phyloP scores from a whole-genome alignment of 37 sponge, comb jelly and placozoan genomes.

The Geodia barretti region DNA sequence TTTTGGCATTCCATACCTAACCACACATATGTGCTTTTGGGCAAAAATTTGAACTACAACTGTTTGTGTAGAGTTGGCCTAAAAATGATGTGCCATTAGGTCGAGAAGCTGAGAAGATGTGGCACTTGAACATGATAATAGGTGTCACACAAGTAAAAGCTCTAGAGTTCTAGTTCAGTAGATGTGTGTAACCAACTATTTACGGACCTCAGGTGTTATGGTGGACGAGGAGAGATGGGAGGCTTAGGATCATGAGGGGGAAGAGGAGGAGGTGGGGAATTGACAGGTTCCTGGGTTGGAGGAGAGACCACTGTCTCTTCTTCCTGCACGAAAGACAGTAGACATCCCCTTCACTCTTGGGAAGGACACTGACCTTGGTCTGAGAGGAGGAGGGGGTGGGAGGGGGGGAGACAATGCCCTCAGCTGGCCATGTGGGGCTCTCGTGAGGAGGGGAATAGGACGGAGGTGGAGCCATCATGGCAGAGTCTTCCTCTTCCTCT shows the following conservation, averaged over 20 bases:
- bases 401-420: constrained; percentile 17
- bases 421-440: constrained; percentile 2
- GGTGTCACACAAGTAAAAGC: too few species aligned
- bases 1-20: too few species aligned
- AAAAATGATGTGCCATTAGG: too few species aligned
- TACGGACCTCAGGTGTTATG: too few species aligned
- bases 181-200: too few species aligned
- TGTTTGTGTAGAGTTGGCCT: too few species aligned
- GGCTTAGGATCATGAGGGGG: constrained; percentile 1
- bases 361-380: too few species aligned
- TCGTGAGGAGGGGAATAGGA: constrained; percentile 1
- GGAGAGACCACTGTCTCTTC: not conserved
- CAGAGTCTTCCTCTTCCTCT: constrained; percentile 22
- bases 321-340: not conserved
- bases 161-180: too few species aligned
- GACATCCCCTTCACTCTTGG: not conserved
- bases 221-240: constrained; percentile 3
- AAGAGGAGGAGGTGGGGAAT: constrained; percentile 1
- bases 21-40: too few species aligned
- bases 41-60: too few species aligned
- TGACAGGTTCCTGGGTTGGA: not conserved
- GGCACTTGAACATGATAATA: too few species aligned
- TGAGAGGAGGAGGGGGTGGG: constrained; percentile 9
- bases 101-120: too few species aligned
- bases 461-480: not conserved